Percentiles rank a stretch among this genome's conserved stretches.
These are phyloP conservation scores for Grallaria varia DNA, from an alignment of 2,113 vertebrate genomes.

Conservation along the genomic window DNA sequence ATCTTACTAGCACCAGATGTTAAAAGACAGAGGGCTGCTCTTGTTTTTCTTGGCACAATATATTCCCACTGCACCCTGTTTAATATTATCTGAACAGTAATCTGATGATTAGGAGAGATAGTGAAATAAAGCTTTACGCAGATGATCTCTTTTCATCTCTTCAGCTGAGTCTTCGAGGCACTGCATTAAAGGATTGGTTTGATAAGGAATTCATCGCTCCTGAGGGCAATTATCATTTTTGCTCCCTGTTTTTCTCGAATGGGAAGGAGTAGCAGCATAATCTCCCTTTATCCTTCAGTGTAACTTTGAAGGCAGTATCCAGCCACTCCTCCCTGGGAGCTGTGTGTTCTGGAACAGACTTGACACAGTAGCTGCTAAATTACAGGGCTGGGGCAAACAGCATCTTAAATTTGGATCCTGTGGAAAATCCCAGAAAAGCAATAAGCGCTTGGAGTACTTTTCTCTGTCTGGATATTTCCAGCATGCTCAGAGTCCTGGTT, in stretches of 20 bases:
- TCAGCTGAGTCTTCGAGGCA: conserved; percentile 50
- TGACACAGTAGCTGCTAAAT: conserved; percentile 49
- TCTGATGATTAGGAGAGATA: conserved; percentile 55
- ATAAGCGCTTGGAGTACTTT: neutral
- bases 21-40: conserved; percentile 30
- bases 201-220: conserved; percentile 41
- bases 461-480: neutral
- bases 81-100: conserved; percentile 55
- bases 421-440: conserved; percentile 55
- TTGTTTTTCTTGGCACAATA: conserved; percentile 51
- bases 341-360: conserved; percentile 40
- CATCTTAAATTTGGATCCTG: conserved; percentile 49
- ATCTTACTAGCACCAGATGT: conserved; percentile 45
- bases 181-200: conserved; percentile 34
- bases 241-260: conserved; percentile 9
- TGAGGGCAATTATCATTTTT: conserved; percentile 39
- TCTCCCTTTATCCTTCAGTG: conserved; percentile 20
- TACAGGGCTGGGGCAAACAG: conserved; percentile 38
- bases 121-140: conserved; percentile 40
- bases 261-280: conserved; percentile 4
- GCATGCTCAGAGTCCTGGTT: neutral
- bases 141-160: conserved; percentile 57
- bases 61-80: conserved; percentile 51
- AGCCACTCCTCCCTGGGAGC: conserved; percentile 8
- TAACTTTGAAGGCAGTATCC: conserved; percentile 8